Percentiles rank a stretch among this genome's conserved stretches.
Evolutionary conservation across 2,113 vertebrate genomes (phyloP).

Genomic region (Cyphomyrus plagiostoma): DNA sequence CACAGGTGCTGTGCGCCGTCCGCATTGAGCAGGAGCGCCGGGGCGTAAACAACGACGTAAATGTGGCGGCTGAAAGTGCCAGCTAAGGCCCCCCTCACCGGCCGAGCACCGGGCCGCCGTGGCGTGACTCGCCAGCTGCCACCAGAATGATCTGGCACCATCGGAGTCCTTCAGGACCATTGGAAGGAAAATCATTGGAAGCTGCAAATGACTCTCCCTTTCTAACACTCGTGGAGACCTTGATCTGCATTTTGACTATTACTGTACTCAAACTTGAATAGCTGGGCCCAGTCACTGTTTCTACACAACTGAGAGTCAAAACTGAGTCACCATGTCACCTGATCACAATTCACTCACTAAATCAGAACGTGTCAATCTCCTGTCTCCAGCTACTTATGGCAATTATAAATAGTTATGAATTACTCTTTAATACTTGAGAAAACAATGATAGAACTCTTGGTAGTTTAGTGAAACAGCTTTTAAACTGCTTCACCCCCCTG

Average conservation of each 20-base stretch:
- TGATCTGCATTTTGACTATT: not conserved
- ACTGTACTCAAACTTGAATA: not conserved
- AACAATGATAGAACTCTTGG: not conserved
- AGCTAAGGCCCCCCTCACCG: slow-evolving; percentile 73
- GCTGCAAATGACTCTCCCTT: not conserved
- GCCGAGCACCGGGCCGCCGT: slow-evolving; percentile 65
- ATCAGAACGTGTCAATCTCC: not conserved
- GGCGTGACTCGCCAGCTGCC: slow-evolving; percentile 70
- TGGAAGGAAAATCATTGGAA: not conserved
- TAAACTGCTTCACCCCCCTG: not conserved
- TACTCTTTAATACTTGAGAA: not conserved
- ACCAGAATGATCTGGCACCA: slow-evolving; percentile 49
- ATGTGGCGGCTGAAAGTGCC: slow-evolving; percentile 70
- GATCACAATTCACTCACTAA: not conserved
- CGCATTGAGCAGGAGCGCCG: slow-evolving; percentile 53
- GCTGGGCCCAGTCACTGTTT: not conserved
- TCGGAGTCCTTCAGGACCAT: slow-evolving; percentile 40
- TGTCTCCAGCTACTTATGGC: not conserved
- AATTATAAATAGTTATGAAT: not conserved
- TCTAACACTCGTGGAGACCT: not conserved
- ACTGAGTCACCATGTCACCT: not conserved
- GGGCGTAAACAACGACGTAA: slow-evolving; percentile 73
- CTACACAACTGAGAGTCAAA: not conserved
- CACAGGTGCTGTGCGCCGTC: slow-evolving; percentile 62
- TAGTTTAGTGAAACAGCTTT: not conserved